These are phyloP conservation scores for Hemaris fuciformis DNA, from an alignment of 2,888 invertebrate genomes.

Conservation along the genomic window DNA sequence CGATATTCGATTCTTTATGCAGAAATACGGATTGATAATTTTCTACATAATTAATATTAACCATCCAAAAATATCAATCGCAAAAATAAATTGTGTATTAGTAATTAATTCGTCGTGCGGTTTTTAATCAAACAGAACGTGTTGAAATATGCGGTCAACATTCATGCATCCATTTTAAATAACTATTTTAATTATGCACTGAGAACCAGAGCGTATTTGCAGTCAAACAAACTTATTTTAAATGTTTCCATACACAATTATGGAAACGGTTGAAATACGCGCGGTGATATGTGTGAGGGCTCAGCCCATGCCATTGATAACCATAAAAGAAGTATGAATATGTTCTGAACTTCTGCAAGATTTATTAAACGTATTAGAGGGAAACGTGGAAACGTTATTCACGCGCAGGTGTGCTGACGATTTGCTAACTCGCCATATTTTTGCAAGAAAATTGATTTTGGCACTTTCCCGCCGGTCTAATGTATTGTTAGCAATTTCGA, in stretches of 20 bases:
- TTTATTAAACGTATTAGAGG: conserved; percentile 75
- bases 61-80: neutral
- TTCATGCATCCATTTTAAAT: conserved; percentile 52
- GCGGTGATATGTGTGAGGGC: conserved; percentile 25
- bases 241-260: neutral
- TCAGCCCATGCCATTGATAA: conserved; percentile 41
- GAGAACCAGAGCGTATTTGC: conserved; percentile 16
- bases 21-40: neutral
- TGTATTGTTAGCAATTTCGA: conserved; percentile 7
- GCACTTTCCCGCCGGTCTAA: conserved; percentile 32
- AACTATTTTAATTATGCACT: conserved; percentile 65
- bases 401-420: conserved; percentile 77
- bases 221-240: neutral
- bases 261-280: neutral
- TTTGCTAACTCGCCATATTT: conserved; percentile 78
- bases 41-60: neutral
- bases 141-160: conserved; percentile 57
- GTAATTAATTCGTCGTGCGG: conserved; percentile 46
- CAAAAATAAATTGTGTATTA: conserved; percentile 27
- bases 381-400: conserved; percentile 74
- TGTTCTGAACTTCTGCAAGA: conserved; percentile 63
- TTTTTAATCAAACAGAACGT: conserved; percentile 56
- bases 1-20: neutral
- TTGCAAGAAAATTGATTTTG: conserved; percentile 69
- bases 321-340: conserved; percentile 60